Base-by-base conservation (phyloP, 2,113 vertebrate genomes). In the Melanotaenia duboulayi region DNA sequence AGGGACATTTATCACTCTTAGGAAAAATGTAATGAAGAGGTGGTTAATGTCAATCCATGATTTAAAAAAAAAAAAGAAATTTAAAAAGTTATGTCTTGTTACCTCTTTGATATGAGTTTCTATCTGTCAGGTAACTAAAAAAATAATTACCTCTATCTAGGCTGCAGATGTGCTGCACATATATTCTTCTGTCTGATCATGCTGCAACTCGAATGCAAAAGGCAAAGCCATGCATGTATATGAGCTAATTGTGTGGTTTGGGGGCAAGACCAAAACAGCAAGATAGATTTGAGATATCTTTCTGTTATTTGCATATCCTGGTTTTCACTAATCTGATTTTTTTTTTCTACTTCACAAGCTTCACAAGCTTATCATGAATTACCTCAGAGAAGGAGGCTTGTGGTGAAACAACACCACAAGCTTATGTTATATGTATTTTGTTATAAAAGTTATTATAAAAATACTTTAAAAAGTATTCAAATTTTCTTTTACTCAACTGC, bases 281-380 rank as follows among this genome's bases (percentile, higher is more conserved):
- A 17, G 39, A 35, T 22, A 66, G 56, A 57, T 40, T 70, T 65
- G 12, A 28, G 54, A 81, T 80, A 51, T 65, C 51, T 73, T 77
- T 81, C 51, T 77, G 52, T 82, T 51, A 51, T 76, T 40, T 0
- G 19, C 25, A 56, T 75, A 48, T 72, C 68, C 73, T 44, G 40
- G 44, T 81, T 80, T 70, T 39, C 40, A 17, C 49, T 65, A 72
- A 79, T 70, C 59, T 44, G 57, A 79, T 86, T 75, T 82, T 76
- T 83, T 72, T 86, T 75, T 82, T 76, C 74, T 66, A 48, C 59
- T n/a, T n/a, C 64, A 58, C 64, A 51, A 16, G 67, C 69, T 20
- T 66, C 16, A 16, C 28, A 60, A 55, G 46, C 48, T 83, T 78
- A 81, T 17, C 2, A 63, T 78, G 49, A 37, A 80, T 46, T 73